Percentiles rank a stretch among this genome's conserved stretches.
phyloP scores from a whole-genome alignment of 2,797 vertebrate genomes.

The Smutsia gigantea region DNA sequence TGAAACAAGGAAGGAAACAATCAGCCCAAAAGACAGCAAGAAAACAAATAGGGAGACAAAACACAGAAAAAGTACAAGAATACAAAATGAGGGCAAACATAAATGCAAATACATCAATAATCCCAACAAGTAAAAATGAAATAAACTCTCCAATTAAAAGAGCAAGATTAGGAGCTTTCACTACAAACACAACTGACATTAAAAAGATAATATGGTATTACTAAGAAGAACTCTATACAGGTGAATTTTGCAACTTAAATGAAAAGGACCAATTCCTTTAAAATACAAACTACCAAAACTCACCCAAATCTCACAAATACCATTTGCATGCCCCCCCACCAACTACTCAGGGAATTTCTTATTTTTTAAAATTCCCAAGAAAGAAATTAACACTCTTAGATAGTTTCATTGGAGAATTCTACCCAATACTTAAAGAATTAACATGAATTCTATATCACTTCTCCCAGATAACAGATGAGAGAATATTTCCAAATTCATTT shows the following conservation, averaged over 20 bases:
- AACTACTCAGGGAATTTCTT: not conserved
- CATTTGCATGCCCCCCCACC: not conserved
- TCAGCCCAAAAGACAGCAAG: not conserved
- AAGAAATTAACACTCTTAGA: not conserved
- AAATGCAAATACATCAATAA: not conserved
- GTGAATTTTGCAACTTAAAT: not conserved
- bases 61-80: not conserved
- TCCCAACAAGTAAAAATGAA: not conserved
- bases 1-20: not conserved
- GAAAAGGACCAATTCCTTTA: not conserved
- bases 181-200: not conserved
- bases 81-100: not conserved
- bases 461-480: not conserved
- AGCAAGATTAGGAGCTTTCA: not conserved
- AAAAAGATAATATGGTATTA: not conserved
- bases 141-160: not conserved
- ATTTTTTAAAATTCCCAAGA: slow-evolving; percentile 11
- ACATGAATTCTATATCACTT: not conserved
- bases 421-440: not conserved
- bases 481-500: slow-evolving; percentile 25
- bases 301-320: not conserved
- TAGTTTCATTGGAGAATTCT: not conserved
- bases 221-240: not conserved
- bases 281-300: slow-evolving; percentile 38
- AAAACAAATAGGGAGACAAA: not conserved